These are phyloP conservation scores for Ceratina australensis DNA, from an alignment of 1,140 invertebrate genomes.

Conservation along the genomic window DNA sequence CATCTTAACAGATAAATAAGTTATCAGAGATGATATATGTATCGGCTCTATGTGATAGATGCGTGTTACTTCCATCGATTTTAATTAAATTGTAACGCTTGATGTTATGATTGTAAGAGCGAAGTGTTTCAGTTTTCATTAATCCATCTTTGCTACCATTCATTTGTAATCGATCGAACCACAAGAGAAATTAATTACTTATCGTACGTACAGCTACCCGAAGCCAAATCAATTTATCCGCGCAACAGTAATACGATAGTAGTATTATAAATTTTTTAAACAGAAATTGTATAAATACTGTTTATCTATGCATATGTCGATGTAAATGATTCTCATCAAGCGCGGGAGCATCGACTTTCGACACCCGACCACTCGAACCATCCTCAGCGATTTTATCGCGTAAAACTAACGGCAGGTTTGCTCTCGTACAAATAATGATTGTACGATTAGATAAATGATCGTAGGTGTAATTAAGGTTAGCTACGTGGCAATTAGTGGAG, in stretches of 20 bases:
- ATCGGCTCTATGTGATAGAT: neutral
- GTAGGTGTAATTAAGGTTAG: conserved; percentile 45
- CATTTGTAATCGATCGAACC: neutral
- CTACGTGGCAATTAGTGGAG: conserved; percentile 31
- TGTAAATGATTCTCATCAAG: neutral
- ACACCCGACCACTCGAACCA: neutral
- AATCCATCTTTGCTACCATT: neutral
- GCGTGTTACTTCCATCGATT: neutral
- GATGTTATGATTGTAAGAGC: neutral
- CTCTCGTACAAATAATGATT: conserved; percentile 23
- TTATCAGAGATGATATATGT: neutral
- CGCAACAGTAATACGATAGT: neutral
- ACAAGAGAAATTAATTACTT: neutral
- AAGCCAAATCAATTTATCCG: too few relatives aligned
- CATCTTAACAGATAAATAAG: neutral
- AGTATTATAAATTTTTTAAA: neutral
- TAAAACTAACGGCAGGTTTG: conserved; percentile 10
- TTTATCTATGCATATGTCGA: neutral
- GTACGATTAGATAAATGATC: conserved; percentile 34
- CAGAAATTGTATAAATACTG: conserved; percentile 3
- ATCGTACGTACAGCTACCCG: neutral
- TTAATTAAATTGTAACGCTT: neutral
- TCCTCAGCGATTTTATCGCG: neutral
- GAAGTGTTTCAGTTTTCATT: neutral
- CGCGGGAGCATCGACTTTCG: neutral